Conservation (phyloP, 2,113 vertebrate species). For the Chaetorhynchus papuensis region DNA sequence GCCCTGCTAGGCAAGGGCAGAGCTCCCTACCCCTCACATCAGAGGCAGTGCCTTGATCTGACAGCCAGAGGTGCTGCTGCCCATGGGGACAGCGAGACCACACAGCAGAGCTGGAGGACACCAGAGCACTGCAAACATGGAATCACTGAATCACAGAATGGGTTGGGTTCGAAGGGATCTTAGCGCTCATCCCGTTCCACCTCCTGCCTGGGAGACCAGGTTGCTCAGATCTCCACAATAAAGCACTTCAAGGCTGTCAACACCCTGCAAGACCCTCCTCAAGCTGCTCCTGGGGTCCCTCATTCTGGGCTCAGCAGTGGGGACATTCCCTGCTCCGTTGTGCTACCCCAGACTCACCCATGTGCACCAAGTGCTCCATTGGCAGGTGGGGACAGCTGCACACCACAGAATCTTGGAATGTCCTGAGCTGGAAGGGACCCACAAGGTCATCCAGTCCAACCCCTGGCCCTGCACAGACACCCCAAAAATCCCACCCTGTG, state of each 20-base stretch:
- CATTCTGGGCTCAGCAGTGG: neutral
- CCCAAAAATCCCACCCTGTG: neutral
- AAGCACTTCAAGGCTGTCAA: neutral
- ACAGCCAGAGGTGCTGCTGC: neutral
- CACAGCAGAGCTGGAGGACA: neutral
- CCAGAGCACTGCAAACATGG: neutral
- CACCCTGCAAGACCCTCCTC: accelerated
- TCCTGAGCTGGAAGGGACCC: neutral
- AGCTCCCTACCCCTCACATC: neutral
- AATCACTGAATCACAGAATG: neutral
- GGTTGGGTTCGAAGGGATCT: neutral
- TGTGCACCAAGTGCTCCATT: accelerated
- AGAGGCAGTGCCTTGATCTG: neutral
- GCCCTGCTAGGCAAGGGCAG: neutral
- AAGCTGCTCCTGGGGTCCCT: neutral
- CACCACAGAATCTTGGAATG: neutral
- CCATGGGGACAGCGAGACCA: neutral
- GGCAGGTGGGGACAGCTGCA: neutral
- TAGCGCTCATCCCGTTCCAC: neutral
- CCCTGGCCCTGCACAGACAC: neutral
- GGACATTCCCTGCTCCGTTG: neutral
- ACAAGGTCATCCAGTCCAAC: neutral
- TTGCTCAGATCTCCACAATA: neutral
- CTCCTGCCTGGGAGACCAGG: neutral
- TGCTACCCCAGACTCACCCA: neutral